phyloP scores from a whole-genome alignment of 2,888 invertebrate genomes.

The Sphaeridia pumilis region DNA sequence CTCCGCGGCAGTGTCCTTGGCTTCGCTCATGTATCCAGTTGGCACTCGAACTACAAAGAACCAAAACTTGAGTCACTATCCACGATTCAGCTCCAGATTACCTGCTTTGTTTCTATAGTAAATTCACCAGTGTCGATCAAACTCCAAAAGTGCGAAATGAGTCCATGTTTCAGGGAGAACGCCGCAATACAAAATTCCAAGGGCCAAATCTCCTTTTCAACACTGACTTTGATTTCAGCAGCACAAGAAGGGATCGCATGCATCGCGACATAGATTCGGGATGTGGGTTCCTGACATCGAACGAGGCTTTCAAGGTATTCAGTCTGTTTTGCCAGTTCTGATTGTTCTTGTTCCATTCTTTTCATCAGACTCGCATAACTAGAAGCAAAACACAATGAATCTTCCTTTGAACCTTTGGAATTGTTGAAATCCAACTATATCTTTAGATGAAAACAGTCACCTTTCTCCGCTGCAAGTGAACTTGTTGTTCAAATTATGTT shows the following conservation, averaged over 20 bases:
- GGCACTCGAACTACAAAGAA: constrained; percentile 18
- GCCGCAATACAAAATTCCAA: constrained; percentile 29
- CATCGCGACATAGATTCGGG: constrained; percentile 22
- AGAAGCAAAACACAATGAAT: background rate
- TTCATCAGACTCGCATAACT: constrained; percentile 24
- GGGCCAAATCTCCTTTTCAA: constrained; percentile 27
- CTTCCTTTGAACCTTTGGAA: background rate
- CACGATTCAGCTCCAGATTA: background rate
- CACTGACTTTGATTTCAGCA: constrained; percentile 17
- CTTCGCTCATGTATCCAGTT: constrained; percentile 26
- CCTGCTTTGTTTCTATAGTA: background rate
- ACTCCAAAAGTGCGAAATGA: constrained; percentile 22
- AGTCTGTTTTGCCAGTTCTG: constrained; percentile 5
- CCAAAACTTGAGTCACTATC: background rate
- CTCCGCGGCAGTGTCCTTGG: constrained; percentile 25
- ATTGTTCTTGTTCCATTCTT: constrained; percentile 9
- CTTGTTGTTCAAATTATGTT: constrained; percentile 24
- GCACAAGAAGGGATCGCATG: constrained; percentile 26
- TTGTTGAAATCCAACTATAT: background rate
- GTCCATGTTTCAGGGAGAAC: constrained; percentile 29
- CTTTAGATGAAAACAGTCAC: too few relatives aligned
- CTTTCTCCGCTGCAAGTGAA: constrained; percentile 31
- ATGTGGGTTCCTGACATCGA: constrained; percentile 2
- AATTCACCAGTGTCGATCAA: constrained; percentile 33
- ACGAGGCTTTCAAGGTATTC: constrained; percentile 14